Evolutionary conservation across 2,113 vertebrate species (phyloP).

Genomic region (Gymnocephalus cernua): DNA sequence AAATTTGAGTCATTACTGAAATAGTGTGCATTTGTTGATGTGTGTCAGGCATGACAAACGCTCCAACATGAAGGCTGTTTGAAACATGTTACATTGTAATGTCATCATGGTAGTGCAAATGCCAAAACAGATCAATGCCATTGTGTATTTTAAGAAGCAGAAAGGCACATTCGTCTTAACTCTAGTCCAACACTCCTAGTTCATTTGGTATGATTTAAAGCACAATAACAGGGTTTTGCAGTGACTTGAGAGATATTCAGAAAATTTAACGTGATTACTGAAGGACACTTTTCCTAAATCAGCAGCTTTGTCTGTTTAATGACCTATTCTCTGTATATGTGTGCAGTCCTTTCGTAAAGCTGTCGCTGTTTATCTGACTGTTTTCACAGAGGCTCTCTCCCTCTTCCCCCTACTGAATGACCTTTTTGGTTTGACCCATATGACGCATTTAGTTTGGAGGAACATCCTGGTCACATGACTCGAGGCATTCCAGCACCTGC

Average conservation of each 20-base stretch:
- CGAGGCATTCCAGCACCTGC: constrained; percentile 82
- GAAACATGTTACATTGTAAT: constrained; percentile 51
- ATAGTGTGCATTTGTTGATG: constrained; percentile 59
- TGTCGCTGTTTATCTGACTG: constrained; percentile 57
- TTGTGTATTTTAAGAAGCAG: constrained; percentile 62
- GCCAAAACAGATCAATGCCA: constrained; percentile 61
- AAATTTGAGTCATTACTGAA: constrained; percentile 56
- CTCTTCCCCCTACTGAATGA: constrained; percentile 69
- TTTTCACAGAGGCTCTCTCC: constrained; percentile 62
- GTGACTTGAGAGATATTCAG: constrained; percentile 54
- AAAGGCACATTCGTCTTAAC: constrained; percentile 79
- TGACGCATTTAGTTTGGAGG: constrained; percentile 84
- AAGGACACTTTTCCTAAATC: constrained; percentile 73
- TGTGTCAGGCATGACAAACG: constrained; percentile 44
- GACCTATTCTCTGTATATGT: constrained; percentile 33
- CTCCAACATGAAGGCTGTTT: constrained; percentile 46
- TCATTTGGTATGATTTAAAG: constrained; percentile 61
- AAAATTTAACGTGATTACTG: constrained; percentile 68
- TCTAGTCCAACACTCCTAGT: constrained; percentile 32
- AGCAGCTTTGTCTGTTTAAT: constrained; percentile 66
- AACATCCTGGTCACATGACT: constrained; percentile 82
- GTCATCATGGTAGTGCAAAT: constrained; percentile 79
- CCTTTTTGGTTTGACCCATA: constrained; percentile 83
- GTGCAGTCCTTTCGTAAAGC: constrained; percentile 68
- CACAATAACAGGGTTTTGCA: constrained; percentile 43